phyloP scores from a whole-genome alignment of 2,797 vertebrate genomes.

The Malacoraja senta region DNA sequence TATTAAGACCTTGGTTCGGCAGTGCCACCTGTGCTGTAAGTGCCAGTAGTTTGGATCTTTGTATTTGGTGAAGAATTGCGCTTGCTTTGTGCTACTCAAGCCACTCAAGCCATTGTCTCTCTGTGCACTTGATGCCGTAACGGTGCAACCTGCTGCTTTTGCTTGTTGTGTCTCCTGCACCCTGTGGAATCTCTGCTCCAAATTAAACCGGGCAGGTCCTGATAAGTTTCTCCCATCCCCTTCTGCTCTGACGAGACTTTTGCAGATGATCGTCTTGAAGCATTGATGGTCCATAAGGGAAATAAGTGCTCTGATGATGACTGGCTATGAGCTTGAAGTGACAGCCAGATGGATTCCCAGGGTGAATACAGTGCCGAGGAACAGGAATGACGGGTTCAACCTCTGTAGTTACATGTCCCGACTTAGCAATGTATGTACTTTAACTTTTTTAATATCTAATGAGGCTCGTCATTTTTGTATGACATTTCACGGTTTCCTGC shows the following conservation, averaged over 20 bases:
- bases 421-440: background rate
- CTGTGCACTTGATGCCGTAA: background rate
- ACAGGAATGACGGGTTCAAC: background rate
- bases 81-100: background rate
- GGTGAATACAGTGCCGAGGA: background rate
- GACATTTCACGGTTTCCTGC: background rate
- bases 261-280: background rate
- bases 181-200: background rate
- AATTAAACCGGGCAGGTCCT: background rate
- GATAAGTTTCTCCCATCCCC: background rate
- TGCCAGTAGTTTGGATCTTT: background rate
- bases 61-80: background rate
- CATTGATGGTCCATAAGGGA: background rate
- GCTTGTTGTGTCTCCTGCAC: background rate
- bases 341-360: background rate
- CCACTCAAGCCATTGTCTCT: background rate
- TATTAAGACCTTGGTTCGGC: too few species aligned
- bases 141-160: background rate
- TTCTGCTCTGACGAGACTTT: background rate
- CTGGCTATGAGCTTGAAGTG: background rate
- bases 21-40: background rate
- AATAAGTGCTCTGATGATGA: background rate
- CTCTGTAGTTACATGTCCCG: background rate
- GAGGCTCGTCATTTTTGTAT: background rate
- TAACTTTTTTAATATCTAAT: background rate